These are phyloP conservation scores for Zonotrichia leucophrys DNA, from an alignment of 2,113 vertebrate species.

Conservation along the genomic window DNA sequence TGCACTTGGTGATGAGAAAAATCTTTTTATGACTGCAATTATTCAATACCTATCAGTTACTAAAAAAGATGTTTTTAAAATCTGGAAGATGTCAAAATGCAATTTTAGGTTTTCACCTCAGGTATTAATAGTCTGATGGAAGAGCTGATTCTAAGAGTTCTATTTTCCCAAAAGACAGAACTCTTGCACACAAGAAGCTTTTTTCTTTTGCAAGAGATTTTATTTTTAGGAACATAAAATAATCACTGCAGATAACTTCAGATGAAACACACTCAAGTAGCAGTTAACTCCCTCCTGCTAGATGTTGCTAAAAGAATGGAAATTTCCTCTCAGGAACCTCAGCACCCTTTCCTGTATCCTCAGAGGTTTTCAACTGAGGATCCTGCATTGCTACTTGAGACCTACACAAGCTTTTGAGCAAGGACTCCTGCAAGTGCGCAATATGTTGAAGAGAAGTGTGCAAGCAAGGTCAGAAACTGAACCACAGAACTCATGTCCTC, in stretches of 20 bases:
- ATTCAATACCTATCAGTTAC: background rate
- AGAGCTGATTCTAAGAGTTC: background rate
- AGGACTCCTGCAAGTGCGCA: background rate
- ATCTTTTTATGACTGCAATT: background rate
- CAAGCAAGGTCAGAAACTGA: background rate
- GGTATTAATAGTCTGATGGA: background rate
- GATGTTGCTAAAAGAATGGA: background rate
- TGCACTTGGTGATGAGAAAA: background rate
- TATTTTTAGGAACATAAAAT: background rate
- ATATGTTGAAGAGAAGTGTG: background rate
- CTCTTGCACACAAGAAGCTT: background rate
- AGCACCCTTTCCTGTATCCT: background rate
- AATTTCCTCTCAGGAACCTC: background rate
- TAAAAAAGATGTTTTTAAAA: background rate
- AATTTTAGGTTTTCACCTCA: background rate
- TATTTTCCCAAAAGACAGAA: background rate
- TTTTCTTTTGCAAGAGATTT: background rate
- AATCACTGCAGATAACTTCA: background rate
- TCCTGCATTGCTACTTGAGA: background rate
- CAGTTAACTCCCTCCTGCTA: background rate
- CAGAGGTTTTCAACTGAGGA: background rate
- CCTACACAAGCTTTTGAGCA: background rate
- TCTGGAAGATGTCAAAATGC: background rate
- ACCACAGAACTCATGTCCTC: background rate
- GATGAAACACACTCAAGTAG: background rate